Conservation (phyloP, 2,113 vertebrate species). For the Bombycilla garrulus region DNA sequence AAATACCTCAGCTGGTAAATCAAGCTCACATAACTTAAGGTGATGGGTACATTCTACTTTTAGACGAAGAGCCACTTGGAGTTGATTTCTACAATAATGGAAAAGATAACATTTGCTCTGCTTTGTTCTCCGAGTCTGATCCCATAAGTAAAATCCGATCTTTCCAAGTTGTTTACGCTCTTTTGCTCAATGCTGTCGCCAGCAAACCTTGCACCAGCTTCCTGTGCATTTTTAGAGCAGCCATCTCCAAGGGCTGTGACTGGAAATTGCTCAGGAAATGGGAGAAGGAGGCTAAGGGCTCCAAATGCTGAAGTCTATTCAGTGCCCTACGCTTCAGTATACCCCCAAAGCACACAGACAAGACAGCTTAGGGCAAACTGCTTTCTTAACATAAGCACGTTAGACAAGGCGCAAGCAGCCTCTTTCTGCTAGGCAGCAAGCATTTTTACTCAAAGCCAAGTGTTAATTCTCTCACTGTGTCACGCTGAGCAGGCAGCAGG, state of each 20-base stretch:
- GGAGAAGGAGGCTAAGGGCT: background rate
- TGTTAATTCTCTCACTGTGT: background rate
- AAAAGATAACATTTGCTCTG: conserved; percentile 61
- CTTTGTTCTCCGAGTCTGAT: conserved; percentile 67
- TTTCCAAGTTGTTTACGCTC: conserved; percentile 64
- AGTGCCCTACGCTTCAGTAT: background rate
- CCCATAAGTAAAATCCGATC: conserved; percentile 61
- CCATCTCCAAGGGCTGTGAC: conserved; percentile 20
- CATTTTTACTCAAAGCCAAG: background rate
- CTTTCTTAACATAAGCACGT: background rate
- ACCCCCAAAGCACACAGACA: background rate
- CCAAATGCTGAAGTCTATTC: background rate
- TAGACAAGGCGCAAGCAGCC: background rate
- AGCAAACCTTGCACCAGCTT: conserved; percentile 67
- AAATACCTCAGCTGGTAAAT: conserved; percentile 38
- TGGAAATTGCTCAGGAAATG: conserved; percentile 7
- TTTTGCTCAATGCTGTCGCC: conserved; percentile 32
- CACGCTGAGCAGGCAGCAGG: background rate
- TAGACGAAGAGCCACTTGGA: conserved; percentile 47
- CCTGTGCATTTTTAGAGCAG: conserved; percentile 61
- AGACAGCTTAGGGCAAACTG: background rate
- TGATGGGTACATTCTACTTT: conserved; percentile 36
- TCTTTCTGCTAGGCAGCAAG: background rate
- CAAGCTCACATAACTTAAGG: background rate
- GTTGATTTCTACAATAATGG: conserved; percentile 27